These are phyloP conservation scores for Amphimallon solstitiale DNA, from an alignment of 2,888 invertebrate species.

Conservation along the genomic window DNA sequence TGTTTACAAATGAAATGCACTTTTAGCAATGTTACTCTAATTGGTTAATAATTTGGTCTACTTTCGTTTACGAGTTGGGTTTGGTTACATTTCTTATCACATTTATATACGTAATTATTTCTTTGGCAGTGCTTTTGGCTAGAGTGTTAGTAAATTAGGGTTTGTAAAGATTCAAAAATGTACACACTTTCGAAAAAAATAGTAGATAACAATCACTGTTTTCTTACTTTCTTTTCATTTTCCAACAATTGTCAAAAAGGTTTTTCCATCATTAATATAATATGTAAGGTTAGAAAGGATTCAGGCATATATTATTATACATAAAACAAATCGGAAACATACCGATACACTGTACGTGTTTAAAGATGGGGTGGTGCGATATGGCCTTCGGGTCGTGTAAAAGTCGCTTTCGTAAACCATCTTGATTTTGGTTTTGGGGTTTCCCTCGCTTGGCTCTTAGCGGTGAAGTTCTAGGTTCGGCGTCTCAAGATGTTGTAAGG, in stretches of 20 bases:
- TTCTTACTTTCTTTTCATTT: no score
- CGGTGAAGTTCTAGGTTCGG: conserved; percentile 44
- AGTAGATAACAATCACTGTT: no score
- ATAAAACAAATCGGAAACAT: conserved; percentile 45
- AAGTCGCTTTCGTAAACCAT: conserved; percentile 96
- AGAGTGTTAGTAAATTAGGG: no score
- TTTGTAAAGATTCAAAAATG: no score
- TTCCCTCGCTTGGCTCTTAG: conserved; percentile 29
- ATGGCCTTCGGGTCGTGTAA: conserved; percentile 88
- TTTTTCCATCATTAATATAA: not conserved
- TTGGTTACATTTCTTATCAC: no score
- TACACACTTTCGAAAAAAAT: no score
- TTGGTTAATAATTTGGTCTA: no score
- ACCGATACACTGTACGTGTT: conserved; percentile 85
- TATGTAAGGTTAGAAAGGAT: conserved; percentile 1
- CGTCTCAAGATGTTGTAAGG: conserved; percentile 57
- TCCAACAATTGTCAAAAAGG: not conserved
- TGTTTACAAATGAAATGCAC: not conserved
- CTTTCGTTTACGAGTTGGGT: no score
- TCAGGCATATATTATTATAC: no score
- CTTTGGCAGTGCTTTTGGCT: no score
- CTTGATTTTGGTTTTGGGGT: conserved; percentile 43
- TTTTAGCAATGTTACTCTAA: no score
- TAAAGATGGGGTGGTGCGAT: conserved; percentile 74
- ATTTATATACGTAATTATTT: no score